Evolutionary conservation across 2,888 invertebrate species (phyloP).

Genomic region (Creontiades dilutus): DNA sequence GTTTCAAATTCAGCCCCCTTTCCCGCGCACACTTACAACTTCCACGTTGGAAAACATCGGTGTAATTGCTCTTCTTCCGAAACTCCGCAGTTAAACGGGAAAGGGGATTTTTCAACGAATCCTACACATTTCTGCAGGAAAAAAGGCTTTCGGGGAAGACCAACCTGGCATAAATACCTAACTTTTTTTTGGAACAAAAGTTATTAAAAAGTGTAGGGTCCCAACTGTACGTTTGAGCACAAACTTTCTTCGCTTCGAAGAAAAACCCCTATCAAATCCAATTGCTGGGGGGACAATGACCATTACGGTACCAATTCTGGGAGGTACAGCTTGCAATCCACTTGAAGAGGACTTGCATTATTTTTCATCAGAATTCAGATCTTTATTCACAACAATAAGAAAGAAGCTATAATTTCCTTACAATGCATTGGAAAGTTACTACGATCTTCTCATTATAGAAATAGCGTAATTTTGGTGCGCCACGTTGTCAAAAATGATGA

Average conservation of each 20-base stretch:
- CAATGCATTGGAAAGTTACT: too few relatives aligned
- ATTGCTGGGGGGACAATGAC: too few relatives aligned
- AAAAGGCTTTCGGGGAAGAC: not conserved
- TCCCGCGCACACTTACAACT: conserved; percentile 18
- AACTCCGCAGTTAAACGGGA: not conserved
- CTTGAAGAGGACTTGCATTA: too few relatives aligned
- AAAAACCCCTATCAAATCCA: not conserved
- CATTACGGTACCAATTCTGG: too few relatives aligned
- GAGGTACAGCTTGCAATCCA: too few relatives aligned
- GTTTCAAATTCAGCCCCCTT: conserved; percentile 18
- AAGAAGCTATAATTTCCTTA: too few relatives aligned
- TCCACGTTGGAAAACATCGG: conserved; percentile 35
- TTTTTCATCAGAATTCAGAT: too few relatives aligned
- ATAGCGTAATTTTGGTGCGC: too few relatives aligned
- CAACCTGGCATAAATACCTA: not conserved
- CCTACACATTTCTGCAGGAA: not conserved
- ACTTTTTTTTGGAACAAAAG: not conserved
- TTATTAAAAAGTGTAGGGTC: not conserved
- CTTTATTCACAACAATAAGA: too few relatives aligned
- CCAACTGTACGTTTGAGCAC: not conserved
- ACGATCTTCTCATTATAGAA: too few relatives aligned
- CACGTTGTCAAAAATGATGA: too few relatives aligned
- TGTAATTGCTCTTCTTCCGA: conserved; percentile 22
- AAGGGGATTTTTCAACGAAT: conserved; percentile 31
- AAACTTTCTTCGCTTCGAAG: not conserved